Evolutionary conservation across 1,140 invertebrate genomes (phyloP), one percentile per base, ranked within the genome.

Genomic region (Apis laboriosa): DNA sequence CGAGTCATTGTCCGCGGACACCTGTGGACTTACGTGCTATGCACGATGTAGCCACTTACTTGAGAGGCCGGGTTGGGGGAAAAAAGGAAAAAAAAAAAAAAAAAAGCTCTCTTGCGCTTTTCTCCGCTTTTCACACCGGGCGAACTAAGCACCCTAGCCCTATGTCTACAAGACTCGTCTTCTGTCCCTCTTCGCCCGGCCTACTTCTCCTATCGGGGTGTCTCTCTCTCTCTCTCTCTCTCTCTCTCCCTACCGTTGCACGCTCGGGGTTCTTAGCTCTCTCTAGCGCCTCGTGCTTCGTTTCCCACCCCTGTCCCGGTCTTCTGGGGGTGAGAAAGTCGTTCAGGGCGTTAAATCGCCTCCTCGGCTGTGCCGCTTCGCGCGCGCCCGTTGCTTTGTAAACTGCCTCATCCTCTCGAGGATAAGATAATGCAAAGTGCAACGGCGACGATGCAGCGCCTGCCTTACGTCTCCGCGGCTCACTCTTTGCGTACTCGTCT

Each of bases 1-100:
- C 77, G 84, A 88, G 85, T 90, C 90, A 94, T 93, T 94, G 93
- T 93, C 92, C 92, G 86, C 91, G 89, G 92, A 94, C 93, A 94
- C 93, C 93, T 94, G 92, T 94, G 92, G 92, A 93, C 93, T 90
- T 83, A 86, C 88, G 86, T 74, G 84, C 70, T 66, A 87, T 83
- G 73, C 87, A 90, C 89, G 87, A 89, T 89, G 91, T 87, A 90
- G 90, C 90, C 92, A 93, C 93, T 94, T 92, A 93, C 90, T 92
- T 92, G 78, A 84, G 86, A 85, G 84, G 79, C 84, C 60, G 12
- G 24, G 67, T 7, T 63, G 61, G 61, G 17, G 55, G 17, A 19
- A 17, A 17, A 80, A 87, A 86, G 83, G 84, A 89, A 86, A 89
- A 84, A 90, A 56, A 17, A 11, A 7, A 86, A 86, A 84, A 86